Evolutionary conservation across 92 coral and sea anemone species (phyloP).

Genomic region (Phenganax stokvisi): DNA sequence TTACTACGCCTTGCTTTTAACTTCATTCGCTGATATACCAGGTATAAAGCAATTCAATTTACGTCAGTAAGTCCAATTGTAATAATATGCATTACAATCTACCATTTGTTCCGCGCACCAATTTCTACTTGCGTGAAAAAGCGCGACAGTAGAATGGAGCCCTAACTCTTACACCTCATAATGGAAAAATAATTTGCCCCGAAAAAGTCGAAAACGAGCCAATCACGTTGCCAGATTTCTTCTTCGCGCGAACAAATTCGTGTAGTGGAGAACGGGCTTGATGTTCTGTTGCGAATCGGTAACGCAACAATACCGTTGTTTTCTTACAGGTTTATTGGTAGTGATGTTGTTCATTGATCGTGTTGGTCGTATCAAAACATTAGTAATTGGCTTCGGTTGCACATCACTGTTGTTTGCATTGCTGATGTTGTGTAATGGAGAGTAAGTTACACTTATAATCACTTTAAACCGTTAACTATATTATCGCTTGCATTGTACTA

Average conservation of each 20-base stretch:
- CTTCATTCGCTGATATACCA: conserved; percentile 93
- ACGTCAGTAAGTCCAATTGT: too few relatives aligned
- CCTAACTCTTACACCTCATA: too few relatives aligned
- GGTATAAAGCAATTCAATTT: conserved; percentile 33
- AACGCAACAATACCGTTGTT: neutral
- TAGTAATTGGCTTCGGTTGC: conserved; percentile 71
- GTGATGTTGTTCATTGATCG: conserved; percentile 74
- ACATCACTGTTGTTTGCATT: conserved; percentile 61
- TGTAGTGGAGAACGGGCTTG: too few relatives aligned
- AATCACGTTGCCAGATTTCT: too few relatives aligned
- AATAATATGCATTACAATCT: too few relatives aligned
- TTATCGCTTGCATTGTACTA: neutral
- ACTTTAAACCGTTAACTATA: conserved; percentile 16
- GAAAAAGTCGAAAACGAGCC: too few relatives aligned
- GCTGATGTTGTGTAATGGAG: conserved; percentile 79
- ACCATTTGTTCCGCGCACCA: too few relatives aligned
- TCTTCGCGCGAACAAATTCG: too few relatives aligned
- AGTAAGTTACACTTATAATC: conserved; percentile 47
- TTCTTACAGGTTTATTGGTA: conserved; percentile 51
- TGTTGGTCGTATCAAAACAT: conserved; percentile 86
- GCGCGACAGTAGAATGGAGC: too few relatives aligned
- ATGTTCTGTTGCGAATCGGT: neutral
- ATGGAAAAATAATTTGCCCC: neutral
- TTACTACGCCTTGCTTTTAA: conserved; percentile 83
- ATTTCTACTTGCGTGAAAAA: too few relatives aligned